A percentile compares a stretch with the other conserved stretches of the same genome.
Conservation (phyloP, 2,888 invertebrate genomes). For the Ligdia adustata region DNA sequence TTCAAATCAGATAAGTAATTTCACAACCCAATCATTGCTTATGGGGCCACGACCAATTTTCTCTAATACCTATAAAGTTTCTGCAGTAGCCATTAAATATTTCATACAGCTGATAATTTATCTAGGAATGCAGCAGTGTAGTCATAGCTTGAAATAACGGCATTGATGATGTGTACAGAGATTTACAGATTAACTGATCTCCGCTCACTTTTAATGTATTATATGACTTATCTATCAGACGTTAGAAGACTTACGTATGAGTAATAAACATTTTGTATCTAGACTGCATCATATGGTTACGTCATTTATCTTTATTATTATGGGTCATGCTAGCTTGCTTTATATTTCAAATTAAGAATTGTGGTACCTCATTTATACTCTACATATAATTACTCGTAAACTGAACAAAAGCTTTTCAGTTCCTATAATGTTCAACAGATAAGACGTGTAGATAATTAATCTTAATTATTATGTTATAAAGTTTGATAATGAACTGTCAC, state of each 20-base stretch:
- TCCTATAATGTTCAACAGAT: too few species aligned
- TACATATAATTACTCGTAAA: too few species aligned
- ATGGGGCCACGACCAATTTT: too few species aligned
- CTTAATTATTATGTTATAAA: slow-evolving; percentile 9
- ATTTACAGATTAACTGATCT: slow-evolving; percentile 43
- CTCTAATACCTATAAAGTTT: not conserved
- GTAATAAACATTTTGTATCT: too few species aligned
- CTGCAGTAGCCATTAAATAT: slow-evolving; percentile 3
- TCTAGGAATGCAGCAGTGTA: slow-evolving; percentile 49
- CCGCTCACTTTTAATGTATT: slow-evolving; percentile 10
- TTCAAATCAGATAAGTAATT: not conserved
- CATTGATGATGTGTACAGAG: slow-evolving; percentile 43
- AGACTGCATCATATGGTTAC: too few species aligned
- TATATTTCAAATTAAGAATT: too few species aligned
- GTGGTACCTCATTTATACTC: too few species aligned
- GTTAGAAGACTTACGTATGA: too few species aligned
- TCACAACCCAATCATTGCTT: not conserved
- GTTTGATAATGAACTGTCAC: slow-evolving; percentile 20
- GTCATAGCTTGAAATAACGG: slow-evolving; percentile 41
- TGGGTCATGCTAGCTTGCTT: too few species aligned
- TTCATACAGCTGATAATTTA: slow-evolving; percentile 1
- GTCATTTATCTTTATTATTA: too few species aligned
- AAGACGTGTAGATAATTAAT: slow-evolving; percentile 14
- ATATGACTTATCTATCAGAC: too few species aligned
- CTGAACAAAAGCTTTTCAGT: too few species aligned